A percentile compares a stretch with the other conserved stretches of the same genome.
These are phyloP conservation scores for Drosophila setosimentum DNA, from an alignment of 2,888 invertebrate species.

Conservation along the genomic window DNA sequence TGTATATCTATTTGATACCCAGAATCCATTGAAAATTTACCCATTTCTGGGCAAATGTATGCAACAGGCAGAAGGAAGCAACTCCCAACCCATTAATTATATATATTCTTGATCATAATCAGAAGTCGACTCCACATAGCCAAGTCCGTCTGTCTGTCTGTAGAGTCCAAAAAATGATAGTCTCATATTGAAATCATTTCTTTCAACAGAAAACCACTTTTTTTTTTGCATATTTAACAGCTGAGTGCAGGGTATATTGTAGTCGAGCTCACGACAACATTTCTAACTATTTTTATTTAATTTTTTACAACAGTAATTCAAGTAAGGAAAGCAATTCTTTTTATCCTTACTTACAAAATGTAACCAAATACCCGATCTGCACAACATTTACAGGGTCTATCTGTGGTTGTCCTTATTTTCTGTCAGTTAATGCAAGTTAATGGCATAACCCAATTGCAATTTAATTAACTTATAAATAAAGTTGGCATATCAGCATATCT, in stretches of 20 bases:
- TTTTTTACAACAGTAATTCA: not conserved
- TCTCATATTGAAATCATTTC: not conserved
- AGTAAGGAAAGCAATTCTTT: not conserved
- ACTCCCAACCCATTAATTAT: not conserved
- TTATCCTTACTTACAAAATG: not conserved
- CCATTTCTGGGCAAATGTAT: not conserved
- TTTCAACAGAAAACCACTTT: not conserved
- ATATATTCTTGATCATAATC: not conserved
- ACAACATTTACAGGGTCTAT: not conserved
- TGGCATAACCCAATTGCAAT: not conserved
- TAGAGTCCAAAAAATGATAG: not conserved
- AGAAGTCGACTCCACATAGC: not conserved
- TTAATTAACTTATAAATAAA: not conserved
- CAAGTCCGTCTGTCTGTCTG: not conserved
- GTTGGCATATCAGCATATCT: constrained; percentile 7
- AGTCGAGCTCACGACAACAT: not conserved
- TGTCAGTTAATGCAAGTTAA: not conserved
- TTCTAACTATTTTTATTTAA: not conserved
- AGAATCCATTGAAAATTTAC: not conserved
- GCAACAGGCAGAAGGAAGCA: not conserved
- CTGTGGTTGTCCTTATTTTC: not conserved
- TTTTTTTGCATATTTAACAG: not conserved
- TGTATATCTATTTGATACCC: not conserved
- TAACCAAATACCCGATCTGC: not conserved
- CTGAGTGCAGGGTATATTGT: not conserved